Evolutionary conservation across 1,140 invertebrate species (phyloP).

Genomic region (Lethocerus indicus): DNA sequence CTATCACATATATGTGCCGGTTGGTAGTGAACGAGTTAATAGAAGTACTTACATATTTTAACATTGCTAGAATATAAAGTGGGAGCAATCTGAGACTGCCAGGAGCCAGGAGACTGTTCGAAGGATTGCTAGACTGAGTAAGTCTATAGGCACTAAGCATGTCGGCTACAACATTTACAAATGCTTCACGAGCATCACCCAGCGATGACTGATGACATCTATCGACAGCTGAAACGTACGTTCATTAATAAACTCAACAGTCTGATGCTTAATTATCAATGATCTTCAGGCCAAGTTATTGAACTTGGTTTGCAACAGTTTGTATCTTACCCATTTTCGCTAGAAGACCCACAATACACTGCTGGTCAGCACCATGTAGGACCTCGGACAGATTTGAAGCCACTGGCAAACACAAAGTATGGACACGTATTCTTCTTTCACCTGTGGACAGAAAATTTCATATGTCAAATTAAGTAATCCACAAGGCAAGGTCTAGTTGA

Average conservation of each 20-base stretch:
- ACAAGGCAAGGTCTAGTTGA: neutral
- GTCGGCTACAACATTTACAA: constrained; percentile 90
- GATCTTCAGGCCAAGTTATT: too few species aligned
- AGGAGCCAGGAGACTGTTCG: constrained; percentile 50
- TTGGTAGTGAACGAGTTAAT: too few species aligned
- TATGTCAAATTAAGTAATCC: neutral
- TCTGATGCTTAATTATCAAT: too few species aligned
- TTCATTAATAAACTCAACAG: constrained; percentile 5
- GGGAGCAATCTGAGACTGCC: constrained; percentile 64
- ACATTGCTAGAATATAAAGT: constrained; percentile 72
- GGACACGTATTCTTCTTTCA: constrained; percentile 91
- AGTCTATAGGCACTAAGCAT: constrained; percentile 66
- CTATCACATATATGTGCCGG: too few species aligned
- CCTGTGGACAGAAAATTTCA: constrained; percentile 31
- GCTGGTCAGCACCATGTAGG: constrained; percentile 82
- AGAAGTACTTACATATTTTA: constrained; percentile 70
- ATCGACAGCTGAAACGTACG: constrained; percentile 60
- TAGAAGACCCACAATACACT: constrained; percentile 81
- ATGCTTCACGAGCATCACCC: constrained; percentile 84
- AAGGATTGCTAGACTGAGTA: constrained; percentile 37
- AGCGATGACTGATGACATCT: constrained; percentile 68
- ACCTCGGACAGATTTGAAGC: constrained; percentile 69
- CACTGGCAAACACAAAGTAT: constrained; percentile 89
- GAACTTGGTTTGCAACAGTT: too few species aligned
- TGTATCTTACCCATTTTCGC: constrained; percentile 75